Evolutionary conservation across 2,797 vertebrate genomes (phyloP).

Genomic region (Esox masquinongy): DNA sequence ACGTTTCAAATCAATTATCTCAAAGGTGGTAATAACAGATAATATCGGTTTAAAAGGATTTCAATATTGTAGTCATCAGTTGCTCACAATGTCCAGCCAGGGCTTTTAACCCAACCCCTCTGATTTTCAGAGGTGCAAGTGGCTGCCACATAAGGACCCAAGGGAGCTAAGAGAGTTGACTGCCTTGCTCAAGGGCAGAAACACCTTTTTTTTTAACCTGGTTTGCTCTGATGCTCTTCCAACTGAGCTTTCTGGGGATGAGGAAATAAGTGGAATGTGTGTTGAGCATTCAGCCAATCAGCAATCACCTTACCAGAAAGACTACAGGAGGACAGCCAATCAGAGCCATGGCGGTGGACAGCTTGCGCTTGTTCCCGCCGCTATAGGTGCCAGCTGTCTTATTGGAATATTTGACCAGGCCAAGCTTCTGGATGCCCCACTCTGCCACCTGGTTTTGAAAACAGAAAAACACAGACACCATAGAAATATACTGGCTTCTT

Average conservation of each 20-base stretch:
- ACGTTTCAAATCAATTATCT: not conserved
- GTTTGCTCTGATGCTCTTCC: not conserved
- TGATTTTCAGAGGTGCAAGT: too few relatives aligned
- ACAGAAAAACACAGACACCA: conserved; percentile 18
- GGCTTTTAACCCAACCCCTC: too few relatives aligned
- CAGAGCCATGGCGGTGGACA: conserved; percentile 94
- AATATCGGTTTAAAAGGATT: too few relatives aligned
- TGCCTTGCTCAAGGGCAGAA: too few relatives aligned
- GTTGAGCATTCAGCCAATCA: not conserved
- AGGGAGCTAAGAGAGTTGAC: too few relatives aligned
- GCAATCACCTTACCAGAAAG: conserved; percentile 84
- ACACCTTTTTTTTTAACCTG: too few relatives aligned
- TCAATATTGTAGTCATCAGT: too few relatives aligned
- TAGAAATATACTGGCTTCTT: too few relatives aligned
- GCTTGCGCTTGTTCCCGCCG: conserved; percentile 94
- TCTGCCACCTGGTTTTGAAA: conserved; percentile 83
- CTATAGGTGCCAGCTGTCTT: conserved; percentile 94
- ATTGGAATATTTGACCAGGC: conserved; percentile 87
- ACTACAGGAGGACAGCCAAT: conserved; percentile 92
- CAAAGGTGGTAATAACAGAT: not conserved
- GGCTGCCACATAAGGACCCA: too few relatives aligned
- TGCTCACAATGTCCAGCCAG: too few relatives aligned
- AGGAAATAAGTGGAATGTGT: not conserved
- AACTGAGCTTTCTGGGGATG: not conserved
- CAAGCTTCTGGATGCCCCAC: conserved; percentile 96